Conservation (phyloP, 2,113 vertebrate species). For the Amblyornis subalaris region DNA sequence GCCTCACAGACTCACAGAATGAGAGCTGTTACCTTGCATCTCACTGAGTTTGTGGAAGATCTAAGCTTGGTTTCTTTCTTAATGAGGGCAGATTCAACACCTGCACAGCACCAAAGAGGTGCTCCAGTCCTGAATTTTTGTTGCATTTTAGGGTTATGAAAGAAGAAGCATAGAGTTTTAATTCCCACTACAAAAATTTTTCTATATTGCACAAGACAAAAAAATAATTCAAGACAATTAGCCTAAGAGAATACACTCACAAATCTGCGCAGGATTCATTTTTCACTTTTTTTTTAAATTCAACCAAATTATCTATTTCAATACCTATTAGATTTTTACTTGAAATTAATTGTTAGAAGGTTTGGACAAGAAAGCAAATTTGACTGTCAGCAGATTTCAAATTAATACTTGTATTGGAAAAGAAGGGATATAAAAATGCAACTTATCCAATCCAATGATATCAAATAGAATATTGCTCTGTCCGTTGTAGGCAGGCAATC, state of each 20-base stretch:
- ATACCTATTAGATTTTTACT: background rate
- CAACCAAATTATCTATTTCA: background rate
- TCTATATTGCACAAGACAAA: background rate
- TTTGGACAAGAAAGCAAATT: background rate
- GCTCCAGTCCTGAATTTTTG: background rate
- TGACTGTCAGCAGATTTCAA: background rate
- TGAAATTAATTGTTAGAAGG: background rate
- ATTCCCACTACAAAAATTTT: background rate
- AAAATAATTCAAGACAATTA: background rate
- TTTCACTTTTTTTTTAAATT: background rate
- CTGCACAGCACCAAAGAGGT: background rate
- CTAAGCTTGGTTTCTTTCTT: background rate
- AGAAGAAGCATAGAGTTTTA: background rate
- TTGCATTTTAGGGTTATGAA: background rate
- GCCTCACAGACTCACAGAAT: background rate
- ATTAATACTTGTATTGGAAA: background rate
- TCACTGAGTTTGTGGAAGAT: background rate
- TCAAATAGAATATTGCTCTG: background rate
- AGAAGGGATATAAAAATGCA: constrained; percentile 4
- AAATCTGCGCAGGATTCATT: background rate
- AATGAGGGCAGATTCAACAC: background rate
- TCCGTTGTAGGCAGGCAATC: background rate
- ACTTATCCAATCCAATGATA: background rate
- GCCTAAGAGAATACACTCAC: background rate
- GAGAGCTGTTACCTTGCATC: background rate